phyloP scores from a whole-genome alignment of 1,140 invertebrate genomes.

The Tenebrio molitor region DNA sequence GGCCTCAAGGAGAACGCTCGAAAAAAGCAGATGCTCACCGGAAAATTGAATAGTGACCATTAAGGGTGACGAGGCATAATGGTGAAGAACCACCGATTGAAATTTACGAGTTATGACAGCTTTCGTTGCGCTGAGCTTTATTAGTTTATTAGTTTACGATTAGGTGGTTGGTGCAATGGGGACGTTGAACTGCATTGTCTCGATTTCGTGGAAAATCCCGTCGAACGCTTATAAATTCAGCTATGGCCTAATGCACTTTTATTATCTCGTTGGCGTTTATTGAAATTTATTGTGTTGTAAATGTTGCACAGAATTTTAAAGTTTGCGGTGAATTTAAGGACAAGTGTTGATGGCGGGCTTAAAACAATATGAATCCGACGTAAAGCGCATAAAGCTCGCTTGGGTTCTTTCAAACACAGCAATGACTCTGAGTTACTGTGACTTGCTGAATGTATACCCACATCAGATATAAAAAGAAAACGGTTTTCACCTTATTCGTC shows the following conservation, averaged over 20 bases:
- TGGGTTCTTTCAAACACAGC: too few species aligned
- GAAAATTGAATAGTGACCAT: conserved; percentile 11
- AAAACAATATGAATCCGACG: background rate
- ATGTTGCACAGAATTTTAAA: conserved; percentile 32
- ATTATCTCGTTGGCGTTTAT: conserved; percentile 35
- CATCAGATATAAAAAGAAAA: too few species aligned
- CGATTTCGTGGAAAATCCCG: conserved; percentile 3
- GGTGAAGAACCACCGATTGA: conserved; percentile 32
- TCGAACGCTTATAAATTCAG: conserved; percentile 27
- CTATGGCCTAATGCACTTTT: conserved; percentile 31
- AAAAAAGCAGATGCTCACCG: conserved; percentile 46
- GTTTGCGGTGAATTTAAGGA: background rate
- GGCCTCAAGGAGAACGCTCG: conserved; percentile 36
- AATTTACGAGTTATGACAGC: conserved; percentile 52
- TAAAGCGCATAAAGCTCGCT: conserved; percentile 1
- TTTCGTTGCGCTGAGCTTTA: conserved; percentile 20
- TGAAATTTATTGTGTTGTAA: conserved; percentile 38
- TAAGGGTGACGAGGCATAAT: conserved; percentile 35
- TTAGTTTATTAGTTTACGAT: conserved; percentile 37
- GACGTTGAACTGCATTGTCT: conserved; percentile 34
- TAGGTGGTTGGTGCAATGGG: conserved; percentile 23
- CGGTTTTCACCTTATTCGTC: too few species aligned
- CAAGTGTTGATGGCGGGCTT: conserved; percentile 13
- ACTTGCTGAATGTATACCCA: too few species aligned
- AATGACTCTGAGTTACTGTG: too few species aligned